A percentile compares a stretch with the other conserved stretches of the same genome.
Conservation (phyloP, 1,140 invertebrate genomes). For the Trichogramma pretiosum region DNA sequence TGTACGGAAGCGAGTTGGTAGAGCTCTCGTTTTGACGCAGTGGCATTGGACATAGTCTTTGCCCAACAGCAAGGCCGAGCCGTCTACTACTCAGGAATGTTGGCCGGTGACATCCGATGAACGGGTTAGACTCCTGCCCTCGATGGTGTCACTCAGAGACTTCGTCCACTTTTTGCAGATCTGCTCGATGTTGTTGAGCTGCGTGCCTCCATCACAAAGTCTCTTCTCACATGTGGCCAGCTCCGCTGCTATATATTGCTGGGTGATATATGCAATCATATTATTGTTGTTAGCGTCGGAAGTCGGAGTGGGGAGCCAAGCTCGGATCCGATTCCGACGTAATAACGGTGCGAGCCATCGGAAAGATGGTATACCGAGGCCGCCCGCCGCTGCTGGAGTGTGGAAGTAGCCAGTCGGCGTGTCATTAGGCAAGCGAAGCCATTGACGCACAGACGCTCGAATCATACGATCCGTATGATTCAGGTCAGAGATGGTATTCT, state of each 20-base stretch:
- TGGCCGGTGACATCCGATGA: too few species aligned
- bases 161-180: too few species aligned
- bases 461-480: slow-evolving; percentile 6
- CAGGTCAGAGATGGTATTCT: slow-evolving; percentile 1
- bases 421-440: slow-evolving; percentile 14
- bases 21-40: slow-evolving; percentile 24
- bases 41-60: slow-evolving; percentile 26
- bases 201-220: too few species aligned
- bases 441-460: slow-evolving; percentile 9
- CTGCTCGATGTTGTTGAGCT: too few species aligned
- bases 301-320: too few species aligned
- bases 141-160: too few species aligned
- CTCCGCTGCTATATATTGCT: too few species aligned
- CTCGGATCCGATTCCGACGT: not conserved
- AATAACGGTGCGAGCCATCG: not conserved
- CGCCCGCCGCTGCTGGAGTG: slow-evolving; percentile 8
- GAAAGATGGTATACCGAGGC: slow-evolving; percentile 9
- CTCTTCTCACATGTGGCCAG: too few species aligned
- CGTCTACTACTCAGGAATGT: slow-evolving; percentile 10
- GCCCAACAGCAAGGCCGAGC: slow-evolving; percentile 15
- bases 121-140: too few species aligned
- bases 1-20: slow-evolving; percentile 23
- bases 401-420: slow-evolving; percentile 17
- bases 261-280: too few species aligned
- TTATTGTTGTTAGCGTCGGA: too few species aligned